Evolutionary conservation across 1,140 invertebrate genomes (phyloP).

Genomic region (Neodiprion fabricii): DNA sequence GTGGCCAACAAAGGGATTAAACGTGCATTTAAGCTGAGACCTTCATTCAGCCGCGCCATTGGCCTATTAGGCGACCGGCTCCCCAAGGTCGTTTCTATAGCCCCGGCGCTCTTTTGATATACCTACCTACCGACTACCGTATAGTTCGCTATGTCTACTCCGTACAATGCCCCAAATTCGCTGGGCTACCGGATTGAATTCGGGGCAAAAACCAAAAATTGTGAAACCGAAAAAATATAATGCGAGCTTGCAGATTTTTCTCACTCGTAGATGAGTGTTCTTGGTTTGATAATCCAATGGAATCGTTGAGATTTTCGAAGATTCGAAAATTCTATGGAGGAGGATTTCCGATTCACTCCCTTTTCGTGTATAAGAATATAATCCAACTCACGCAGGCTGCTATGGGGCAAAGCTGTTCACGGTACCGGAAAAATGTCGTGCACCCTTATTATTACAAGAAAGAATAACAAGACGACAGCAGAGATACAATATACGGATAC

Average conservation of each 20-base stretch:
- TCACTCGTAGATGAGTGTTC: too few species aligned
- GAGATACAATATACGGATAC: not conserved
- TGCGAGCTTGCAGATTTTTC: too few species aligned
- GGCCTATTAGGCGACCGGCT: not conserved
- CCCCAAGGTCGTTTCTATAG: not conserved
- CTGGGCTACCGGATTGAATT: not conserved
- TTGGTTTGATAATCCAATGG: too few species aligned
- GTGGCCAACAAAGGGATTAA: constrained; percentile 17
- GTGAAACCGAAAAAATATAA: too few species aligned
- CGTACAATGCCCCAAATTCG: not conserved
- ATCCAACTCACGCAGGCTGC: not conserved
- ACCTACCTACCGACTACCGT: not conserved
- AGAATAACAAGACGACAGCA: constrained; percentile 25
- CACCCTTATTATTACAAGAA: constrained; percentile 28
- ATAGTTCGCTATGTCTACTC: not conserved
- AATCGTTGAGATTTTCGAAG: too few species aligned
- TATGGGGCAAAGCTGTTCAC: not conserved
- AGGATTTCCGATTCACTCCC: too few species aligned
- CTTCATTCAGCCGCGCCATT: constrained; percentile 9
- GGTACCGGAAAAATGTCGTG: not conserved
- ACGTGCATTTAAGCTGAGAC: constrained; percentile 17
- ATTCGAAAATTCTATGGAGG: too few species aligned
- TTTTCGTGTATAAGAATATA: too few species aligned
- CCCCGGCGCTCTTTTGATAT: constrained; percentile 7
- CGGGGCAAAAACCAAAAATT: too few species aligned